These are phyloP conservation scores for Oxyura jamaicensis DNA, from an alignment of 2,113 vertebrate species.

Conservation along the genomic window DNA sequence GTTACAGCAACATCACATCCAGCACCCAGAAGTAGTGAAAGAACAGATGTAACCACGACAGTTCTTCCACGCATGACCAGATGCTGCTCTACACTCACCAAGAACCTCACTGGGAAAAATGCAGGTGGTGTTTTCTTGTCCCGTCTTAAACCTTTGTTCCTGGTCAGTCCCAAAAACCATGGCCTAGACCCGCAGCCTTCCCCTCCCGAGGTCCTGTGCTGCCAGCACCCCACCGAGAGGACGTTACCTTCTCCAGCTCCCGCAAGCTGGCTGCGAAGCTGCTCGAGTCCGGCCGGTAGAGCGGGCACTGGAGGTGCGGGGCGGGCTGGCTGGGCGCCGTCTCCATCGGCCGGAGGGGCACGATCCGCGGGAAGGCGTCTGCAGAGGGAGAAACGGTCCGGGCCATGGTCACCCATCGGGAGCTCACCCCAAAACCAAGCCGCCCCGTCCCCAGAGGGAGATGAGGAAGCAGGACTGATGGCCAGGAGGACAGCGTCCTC, in stretches of 20 bases:
- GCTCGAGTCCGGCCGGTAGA: slow-evolving; percentile 86
- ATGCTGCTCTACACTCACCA: neutral
- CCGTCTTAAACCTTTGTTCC: neutral
- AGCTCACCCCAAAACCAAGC: neutral
- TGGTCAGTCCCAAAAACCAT: neutral
- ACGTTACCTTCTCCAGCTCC: slow-evolving; percentile 90
- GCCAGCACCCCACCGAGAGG: no score
- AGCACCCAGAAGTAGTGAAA: accelerated
- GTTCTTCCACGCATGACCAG: accelerated
- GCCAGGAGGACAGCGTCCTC: neutral
- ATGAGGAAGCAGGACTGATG: slow-evolving; percentile 19
- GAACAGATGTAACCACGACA: accelerated
- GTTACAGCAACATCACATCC: accelerated
- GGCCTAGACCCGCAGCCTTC: accelerated
- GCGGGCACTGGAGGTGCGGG: slow-evolving; percentile 84
- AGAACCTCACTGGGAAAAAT: neutral
- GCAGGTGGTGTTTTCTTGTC: neutral
- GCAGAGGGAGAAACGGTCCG: neutral
- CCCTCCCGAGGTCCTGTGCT: neutral
- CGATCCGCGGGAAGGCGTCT: slow-evolving; percentile 89
- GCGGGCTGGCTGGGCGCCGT: slow-evolving; percentile 70
- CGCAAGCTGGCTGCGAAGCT: slow-evolving; percentile 94
- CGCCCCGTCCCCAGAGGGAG: neutral
- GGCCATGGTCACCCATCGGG: neutral
- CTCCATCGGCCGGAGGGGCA: slow-evolving; percentile 77